Evolutionary conservation across 2,797 vertebrate species (phyloP).

Genomic region (Eulemur albifrons): DNA sequence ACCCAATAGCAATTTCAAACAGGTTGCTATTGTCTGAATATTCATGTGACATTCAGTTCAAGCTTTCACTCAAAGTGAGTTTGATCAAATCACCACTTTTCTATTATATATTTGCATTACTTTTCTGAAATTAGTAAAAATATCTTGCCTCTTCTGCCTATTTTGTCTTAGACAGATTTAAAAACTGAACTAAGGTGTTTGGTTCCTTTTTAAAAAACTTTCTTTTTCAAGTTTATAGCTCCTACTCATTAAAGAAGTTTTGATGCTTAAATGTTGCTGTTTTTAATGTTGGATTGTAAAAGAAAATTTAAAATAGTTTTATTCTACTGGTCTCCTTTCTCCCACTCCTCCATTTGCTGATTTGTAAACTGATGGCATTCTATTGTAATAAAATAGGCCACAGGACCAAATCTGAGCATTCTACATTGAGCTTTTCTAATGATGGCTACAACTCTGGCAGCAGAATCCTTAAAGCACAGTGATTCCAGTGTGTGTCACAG

Average conservation of each 20-base stretch:
- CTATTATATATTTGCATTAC: slow-evolving; percentile 50
- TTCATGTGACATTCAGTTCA: slow-evolving; percentile 50
- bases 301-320: slow-evolving; percentile 9
- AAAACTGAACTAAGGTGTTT: neutral
- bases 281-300: neutral
- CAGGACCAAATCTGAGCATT: neutral
- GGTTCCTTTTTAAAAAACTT: neutral
- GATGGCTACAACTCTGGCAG: neutral
- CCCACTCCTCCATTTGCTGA: neutral
- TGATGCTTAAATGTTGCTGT: neutral
- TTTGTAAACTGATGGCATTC: neutral
- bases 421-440: slow-evolving; percentile 18
- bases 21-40: slow-evolving; percentile 62
- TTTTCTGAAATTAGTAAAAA: slow-evolving; percentile 60
- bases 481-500: neutral
- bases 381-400: neutral
- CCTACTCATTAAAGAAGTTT: neutral
- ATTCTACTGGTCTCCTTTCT: slow-evolving; percentile 10
- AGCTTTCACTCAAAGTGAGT: slow-evolving; percentile 59
- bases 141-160: neutral
- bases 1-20: slow-evolving; percentile 68
- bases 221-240: neutral
- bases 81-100: slow-evolving; percentile 65
- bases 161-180: neutral
- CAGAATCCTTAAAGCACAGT: neutral